phyloP scores from a whole-genome alignment of 2,797 vertebrate species.

The Gymnoscopelus microlampas region DNA sequence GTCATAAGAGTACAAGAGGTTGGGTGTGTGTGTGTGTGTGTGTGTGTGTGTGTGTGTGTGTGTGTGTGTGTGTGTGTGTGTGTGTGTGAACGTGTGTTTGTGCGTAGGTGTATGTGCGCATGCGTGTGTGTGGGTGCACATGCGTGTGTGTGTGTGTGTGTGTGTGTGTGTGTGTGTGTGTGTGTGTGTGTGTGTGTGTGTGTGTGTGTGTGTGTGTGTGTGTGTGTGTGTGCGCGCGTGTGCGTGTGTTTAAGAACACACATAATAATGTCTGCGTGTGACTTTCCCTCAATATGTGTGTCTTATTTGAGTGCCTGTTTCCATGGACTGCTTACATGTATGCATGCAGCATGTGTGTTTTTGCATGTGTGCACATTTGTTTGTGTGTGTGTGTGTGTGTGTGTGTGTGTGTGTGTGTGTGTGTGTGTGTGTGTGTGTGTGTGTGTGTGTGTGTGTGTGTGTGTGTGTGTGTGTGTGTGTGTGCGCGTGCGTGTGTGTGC shows the following conservation, averaged over 20 bases:
- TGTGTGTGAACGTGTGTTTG: slow-evolving; percentile 64
- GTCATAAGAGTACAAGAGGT: slow-evolving; percentile 3
- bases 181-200: not conserved
- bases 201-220: slow-evolving; percentile 10
- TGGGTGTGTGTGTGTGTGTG: slow-evolving; percentile 13
- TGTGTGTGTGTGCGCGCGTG: slow-evolving; percentile 2
- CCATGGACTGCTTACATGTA: too few relatives aligned
- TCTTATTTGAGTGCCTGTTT: too few relatives aligned
- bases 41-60: slow-evolving; percentile 4
- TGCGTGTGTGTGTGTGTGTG: slow-evolving; percentile 7
- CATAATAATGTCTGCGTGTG: not conserved
- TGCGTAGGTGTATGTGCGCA: slow-evolving; percentile 50
- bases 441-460: slow-evolving; percentile 12
- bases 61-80: not conserved
- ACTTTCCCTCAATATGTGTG: not conserved
- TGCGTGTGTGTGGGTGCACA: not conserved
- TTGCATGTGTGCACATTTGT: not conserved
- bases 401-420: slow-evolving; percentile 12
- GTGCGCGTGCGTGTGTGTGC: not conserved
- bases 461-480: slow-evolving; percentile 1
- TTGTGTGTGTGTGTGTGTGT: not conserved
- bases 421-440: not conserved
- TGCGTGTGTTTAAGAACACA: slow-evolving; percentile 50
- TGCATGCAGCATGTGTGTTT: too few relatives aligned
- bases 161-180: not conserved